Evolutionary conservation across 2,797 vertebrate genomes (phyloP).

Genomic region (Pantherophis vulpinus): DNA sequence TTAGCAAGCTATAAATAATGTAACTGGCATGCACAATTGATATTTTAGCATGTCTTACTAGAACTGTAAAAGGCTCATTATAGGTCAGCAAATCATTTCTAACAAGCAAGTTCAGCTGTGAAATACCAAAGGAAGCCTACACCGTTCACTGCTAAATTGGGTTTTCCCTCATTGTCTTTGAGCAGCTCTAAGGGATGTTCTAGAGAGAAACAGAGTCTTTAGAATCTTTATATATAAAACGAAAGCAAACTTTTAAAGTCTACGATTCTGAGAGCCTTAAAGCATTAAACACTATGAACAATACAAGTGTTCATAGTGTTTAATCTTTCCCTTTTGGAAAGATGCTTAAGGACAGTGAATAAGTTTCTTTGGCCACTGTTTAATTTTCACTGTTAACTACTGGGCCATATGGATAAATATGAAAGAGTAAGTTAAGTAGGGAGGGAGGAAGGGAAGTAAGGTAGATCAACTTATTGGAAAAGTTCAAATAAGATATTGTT

Average conservation of each 20-base stretch:
- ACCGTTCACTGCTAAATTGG: conserved; percentile 27
- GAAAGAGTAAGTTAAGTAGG: conserved; percentile 39
- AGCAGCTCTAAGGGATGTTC: conserved; percentile 22
- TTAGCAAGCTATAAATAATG: conserved; percentile 73
- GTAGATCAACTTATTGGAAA: conserved; percentile 80
- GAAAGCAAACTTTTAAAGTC: conserved; percentile 47
- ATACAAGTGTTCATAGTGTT: conserved; percentile 49
- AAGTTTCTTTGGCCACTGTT: conserved; percentile 78
- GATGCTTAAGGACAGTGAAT: conserved; percentile 50
- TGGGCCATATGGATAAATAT: conserved; percentile 78
- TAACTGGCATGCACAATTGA: conserved; percentile 67
- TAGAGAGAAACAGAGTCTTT: conserved; percentile 19
- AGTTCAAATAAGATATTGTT: conserved; percentile 83
- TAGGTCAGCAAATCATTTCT: conserved; percentile 67
- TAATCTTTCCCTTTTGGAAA: conserved; percentile 38
- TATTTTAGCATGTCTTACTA: conserved; percentile 68
- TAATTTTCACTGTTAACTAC: conserved; percentile 80
- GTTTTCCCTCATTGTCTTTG: conserved; percentile 27
- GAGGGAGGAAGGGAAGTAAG: conserved; percentile 43
- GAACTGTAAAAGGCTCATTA: conserved; percentile 68
- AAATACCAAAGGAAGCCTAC: conserved; percentile 62
- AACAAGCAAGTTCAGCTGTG: conserved; percentile 65
- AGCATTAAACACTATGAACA: conserved; percentile 50
- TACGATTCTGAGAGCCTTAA: conserved; percentile 18
- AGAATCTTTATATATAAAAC: conserved; percentile 21